Conservation (phyloP, 2,888 invertebrate genomes). For the Cheilosia impressa region DNA sequence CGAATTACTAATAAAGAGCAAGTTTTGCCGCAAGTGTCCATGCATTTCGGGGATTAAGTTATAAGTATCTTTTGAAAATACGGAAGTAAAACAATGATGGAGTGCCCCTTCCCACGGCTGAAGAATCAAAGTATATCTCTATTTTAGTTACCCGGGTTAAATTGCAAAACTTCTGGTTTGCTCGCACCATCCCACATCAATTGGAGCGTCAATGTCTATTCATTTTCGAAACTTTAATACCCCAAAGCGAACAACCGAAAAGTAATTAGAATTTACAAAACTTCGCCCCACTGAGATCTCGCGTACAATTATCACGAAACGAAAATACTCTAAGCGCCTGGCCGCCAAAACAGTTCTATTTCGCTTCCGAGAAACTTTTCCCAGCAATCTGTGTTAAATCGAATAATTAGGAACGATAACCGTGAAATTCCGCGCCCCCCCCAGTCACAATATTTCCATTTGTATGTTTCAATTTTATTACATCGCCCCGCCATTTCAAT, state of each 20-base stretch:
- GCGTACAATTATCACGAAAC: conserved; percentile 45
- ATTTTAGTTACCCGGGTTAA: no score
- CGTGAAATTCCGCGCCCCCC: conserved; percentile 15
- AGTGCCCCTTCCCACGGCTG: no score
- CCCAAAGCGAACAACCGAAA: conserved; percentile 30
- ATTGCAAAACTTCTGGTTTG: no score
- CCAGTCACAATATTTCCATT: conserved; percentile 13
- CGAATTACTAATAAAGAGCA: no score
- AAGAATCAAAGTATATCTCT: no score
- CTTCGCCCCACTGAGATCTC: conserved; percentile 42
- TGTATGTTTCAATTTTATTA: conserved; percentile 45
- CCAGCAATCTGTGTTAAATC: conserved; percentile 59
- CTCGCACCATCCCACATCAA: background rate
- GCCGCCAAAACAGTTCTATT: background rate
- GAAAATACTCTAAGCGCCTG: conserved; percentile 23
- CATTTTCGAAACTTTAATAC: background rate
- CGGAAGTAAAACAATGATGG: no score
- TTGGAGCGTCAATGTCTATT: conserved; percentile 30
- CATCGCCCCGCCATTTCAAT: background rate
- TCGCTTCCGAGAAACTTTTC: conserved; percentile 31
- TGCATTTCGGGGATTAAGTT: no score
- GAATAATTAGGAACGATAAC: conserved; percentile 63
- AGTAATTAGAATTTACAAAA: conserved; percentile 50
- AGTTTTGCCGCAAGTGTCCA: no score
- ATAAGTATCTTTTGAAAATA: no score